Percentiles rank a stretch among this genome's conserved stretches.
Evolutionary conservation across 37 sponge, comb jelly and placozoan species (phyloP).

Genomic region (Hormiphora californensis): DNA sequence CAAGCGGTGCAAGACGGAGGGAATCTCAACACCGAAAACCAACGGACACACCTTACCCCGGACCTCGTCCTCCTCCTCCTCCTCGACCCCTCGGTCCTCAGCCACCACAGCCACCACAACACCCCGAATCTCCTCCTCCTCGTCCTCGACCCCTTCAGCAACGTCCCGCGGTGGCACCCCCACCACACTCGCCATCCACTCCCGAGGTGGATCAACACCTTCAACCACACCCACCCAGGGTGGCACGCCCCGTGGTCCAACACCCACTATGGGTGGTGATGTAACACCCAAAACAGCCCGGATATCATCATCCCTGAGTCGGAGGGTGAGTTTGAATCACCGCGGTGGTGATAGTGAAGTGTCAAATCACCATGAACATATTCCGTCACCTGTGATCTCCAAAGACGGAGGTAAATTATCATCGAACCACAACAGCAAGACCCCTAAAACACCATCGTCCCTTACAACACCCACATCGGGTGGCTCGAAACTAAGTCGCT

Average conservation of each 20-base stretch:
- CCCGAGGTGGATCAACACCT: too few relatives aligned
- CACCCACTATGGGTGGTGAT: too few relatives aligned
- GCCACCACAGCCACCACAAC: background rate
- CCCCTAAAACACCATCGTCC: too few relatives aligned
- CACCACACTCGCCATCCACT: too few relatives aligned
- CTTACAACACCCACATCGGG: background rate
- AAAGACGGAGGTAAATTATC: background rate
- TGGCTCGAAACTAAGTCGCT: background rate
- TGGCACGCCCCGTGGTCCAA: too few relatives aligned
- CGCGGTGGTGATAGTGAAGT: background rate
- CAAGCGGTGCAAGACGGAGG: too few relatives aligned
- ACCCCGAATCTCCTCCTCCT: background rate
- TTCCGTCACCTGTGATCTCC: conserved; percentile 36
- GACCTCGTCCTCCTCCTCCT: background rate
- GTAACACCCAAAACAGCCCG: background rate
- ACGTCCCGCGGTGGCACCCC: too few relatives aligned
- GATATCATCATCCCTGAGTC: background rate
- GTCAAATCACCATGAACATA: background rate
- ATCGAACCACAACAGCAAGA: conserved; percentile 15
- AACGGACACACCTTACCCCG: conserved; percentile 5
- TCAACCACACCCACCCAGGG: too few relatives aligned
- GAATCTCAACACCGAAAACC: conserved; percentile 1
- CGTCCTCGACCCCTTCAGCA: background rate
- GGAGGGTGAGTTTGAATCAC: conserved; percentile 25
- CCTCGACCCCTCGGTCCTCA: background rate